phyloP scores from a whole-genome alignment of 2,113 vertebrate genomes.

The Beaufortia kweichowensis region DNA sequence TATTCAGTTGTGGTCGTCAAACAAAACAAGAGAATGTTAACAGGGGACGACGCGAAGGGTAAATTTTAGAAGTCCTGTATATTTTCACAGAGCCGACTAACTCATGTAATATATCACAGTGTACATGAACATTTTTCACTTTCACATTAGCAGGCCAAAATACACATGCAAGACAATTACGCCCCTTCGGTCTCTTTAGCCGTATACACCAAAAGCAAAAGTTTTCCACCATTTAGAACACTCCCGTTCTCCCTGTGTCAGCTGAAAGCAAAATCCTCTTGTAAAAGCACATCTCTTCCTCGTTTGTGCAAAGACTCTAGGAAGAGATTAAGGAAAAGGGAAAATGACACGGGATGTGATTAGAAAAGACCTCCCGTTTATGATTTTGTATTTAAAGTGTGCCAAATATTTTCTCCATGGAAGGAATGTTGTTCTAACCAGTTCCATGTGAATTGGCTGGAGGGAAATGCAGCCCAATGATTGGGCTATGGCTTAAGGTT shows the following conservation, averaged over 20 bases:
- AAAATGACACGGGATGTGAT: constrained; percentile 76
- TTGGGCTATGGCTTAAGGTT: constrained; percentile 66
- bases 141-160: constrained; percentile 50
- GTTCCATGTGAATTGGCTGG: constrained; percentile 80
- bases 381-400: constrained; percentile 76
- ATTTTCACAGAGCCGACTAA: constrained; percentile 51
- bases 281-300: constrained; percentile 28
- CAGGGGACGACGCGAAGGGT: constrained; percentile 23
- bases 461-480: constrained; percentile 69
- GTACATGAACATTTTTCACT: constrained; percentile 43
- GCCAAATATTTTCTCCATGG: constrained; percentile 78
- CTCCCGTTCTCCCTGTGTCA: constrained; percentile 29
- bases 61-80: constrained; percentile 49
- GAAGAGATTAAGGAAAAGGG: constrained; percentile 62
- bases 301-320: constrained; percentile 48
- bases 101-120: constrained; percentile 47
- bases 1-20: constrained; percentile 20
- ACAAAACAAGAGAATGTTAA: constrained; percentile 39
- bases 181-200: constrained; percentile 32
- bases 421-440: constrained; percentile 80
- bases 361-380: constrained; percentile 76
- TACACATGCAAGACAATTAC: constrained; percentile 54
- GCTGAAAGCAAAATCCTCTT: constrained; percentile 41
- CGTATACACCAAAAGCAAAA: constrained; percentile 38
- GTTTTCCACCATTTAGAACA: constrained; percentile 36